phyloP scores from a whole-genome alignment of 2,797 vertebrate species.

The Thamnophis elegans region DNA sequence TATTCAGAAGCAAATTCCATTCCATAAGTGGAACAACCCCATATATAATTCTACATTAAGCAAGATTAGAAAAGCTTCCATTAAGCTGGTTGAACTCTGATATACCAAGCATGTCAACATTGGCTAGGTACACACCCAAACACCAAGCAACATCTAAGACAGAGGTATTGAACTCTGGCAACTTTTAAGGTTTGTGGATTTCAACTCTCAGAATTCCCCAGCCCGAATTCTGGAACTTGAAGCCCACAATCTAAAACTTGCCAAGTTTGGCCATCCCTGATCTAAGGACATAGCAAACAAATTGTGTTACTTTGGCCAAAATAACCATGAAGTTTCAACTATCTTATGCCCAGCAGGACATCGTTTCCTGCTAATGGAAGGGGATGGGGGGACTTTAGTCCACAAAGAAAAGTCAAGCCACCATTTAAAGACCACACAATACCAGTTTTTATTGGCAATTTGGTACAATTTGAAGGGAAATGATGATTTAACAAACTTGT shows the following conservation, averaged over 20 bases:
- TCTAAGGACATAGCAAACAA: not conserved
- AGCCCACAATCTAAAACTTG: not conserved
- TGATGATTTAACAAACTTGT: not conserved
- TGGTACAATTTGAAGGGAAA: not conserved
- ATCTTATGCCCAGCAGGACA: not conserved
- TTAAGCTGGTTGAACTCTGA: not conserved
- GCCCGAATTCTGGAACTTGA: not conserved
- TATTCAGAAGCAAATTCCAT: not conserved
- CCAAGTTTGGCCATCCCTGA: not conserved
- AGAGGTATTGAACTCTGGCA: not conserved
- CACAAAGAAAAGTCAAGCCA: not conserved
- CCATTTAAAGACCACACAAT: not conserved
- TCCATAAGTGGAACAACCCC: not conserved
- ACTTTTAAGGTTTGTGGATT: not conserved
- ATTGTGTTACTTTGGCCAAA: not conserved
- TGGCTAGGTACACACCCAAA: not conserved
- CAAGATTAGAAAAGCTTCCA: not conserved
- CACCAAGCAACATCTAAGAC: not conserved
- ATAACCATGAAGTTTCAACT: not conserved
- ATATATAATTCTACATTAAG: not conserved
- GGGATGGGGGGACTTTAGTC: not conserved
- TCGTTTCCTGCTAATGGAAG: not conserved
- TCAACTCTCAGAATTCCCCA: not conserved
- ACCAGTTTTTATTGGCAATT: not conserved
- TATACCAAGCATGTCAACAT: not conserved